phyloP scores from a whole-genome alignment of 2,888 invertebrate species.

The Mycalesis mineus region DNA sequence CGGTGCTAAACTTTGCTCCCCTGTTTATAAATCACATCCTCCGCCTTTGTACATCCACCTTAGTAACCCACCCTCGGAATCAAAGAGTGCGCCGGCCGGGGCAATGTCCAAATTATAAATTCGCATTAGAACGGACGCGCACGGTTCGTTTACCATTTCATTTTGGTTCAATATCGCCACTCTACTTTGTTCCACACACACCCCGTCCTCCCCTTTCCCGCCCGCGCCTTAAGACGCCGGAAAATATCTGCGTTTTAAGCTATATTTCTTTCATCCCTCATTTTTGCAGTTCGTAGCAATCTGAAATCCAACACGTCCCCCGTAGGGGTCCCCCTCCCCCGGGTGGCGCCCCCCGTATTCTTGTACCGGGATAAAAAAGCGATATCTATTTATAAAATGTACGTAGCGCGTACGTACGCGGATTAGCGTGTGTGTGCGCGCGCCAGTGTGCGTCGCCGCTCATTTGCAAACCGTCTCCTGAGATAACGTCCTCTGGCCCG shows the following conservation, averaged over 20 bases:
- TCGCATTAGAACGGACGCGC: slow-evolving; percentile 79
- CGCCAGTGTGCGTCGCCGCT: slow-evolving; percentile 55
- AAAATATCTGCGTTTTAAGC: slow-evolving; percentile 80
- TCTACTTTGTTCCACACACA: slow-evolving; percentile 78
- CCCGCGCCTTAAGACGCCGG: slow-evolving; percentile 74
- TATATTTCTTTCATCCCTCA: slow-evolving; percentile 81
- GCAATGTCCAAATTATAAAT: slow-evolving; percentile 79
- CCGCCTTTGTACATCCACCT: slow-evolving; percentile 70
- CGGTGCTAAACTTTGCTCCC: slow-evolving; percentile 38
- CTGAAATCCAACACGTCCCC: slow-evolving; percentile 79
- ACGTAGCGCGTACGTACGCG: slow-evolving; percentile 63
- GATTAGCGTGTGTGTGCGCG: slow-evolving; percentile 56
- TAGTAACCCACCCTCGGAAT: slow-evolving; percentile 56
- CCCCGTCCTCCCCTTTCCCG: slow-evolving; percentile 51
- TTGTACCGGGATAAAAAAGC: slow-evolving; percentile 78
- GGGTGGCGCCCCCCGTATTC: slow-evolving; percentile 70
- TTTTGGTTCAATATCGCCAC: slow-evolving; percentile 78
- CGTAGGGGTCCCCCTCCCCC: slow-evolving; percentile 64
- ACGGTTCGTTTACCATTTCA: slow-evolving; percentile 79
- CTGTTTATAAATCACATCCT: slow-evolving; percentile 71
- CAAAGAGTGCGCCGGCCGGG: slow-evolving; percentile 70
- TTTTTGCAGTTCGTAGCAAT: slow-evolving; percentile 80
- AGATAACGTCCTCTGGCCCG: slow-evolving; percentile 76
- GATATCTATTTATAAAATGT: slow-evolving; percentile 79
- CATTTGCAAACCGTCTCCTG: slow-evolving; percentile 78